phyloP scores from a whole-genome alignment of 2,113 vertebrate genomes.

The Balaenoptera acutorostrata region DNA sequence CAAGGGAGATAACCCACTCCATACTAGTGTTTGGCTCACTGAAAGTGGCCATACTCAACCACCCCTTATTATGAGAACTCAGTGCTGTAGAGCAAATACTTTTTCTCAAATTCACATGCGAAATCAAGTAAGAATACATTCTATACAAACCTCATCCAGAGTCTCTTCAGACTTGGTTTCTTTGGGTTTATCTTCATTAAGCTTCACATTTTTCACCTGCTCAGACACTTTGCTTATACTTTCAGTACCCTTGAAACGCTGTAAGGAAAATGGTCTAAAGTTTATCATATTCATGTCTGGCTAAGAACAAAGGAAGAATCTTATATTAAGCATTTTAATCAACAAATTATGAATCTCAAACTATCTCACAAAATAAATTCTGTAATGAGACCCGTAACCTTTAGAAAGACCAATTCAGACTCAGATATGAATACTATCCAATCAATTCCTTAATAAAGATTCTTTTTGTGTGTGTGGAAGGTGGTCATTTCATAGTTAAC shows the following conservation, averaged over 20 bases:
- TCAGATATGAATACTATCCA: not conserved
- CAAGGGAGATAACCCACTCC: not conserved
- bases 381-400: not conserved
- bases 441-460: not conserved
- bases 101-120: not conserved
- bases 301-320: not conserved
- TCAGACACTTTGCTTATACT: slow-evolving; percentile 83
- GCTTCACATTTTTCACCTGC: slow-evolving; percentile 87
- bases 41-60: not conserved
- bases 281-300: not conserved
- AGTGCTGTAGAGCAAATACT: not conserved
- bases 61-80: not conserved
- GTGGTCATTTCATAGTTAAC: not conserved
- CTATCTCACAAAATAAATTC: not conserved
- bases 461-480: not conserved
- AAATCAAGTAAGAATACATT: not conserved
- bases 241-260: slow-evolving; percentile 94
- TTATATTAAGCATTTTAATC: not conserved
- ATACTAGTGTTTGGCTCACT: not conserved
- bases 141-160: slow-evolving; percentile 86
- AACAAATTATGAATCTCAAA: not conserved
- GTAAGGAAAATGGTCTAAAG: slow-evolving; percentile 10
- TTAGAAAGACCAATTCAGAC: not conserved
- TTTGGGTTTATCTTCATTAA: slow-evolving; percentile 87
- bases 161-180: slow-evolving; percentile 84